Evolutionary conservation across 2,888 invertebrate genomes (phyloP), one percentile per base, ranked within the genome.

Genomic region (Lochmaea capreae): DNA sequence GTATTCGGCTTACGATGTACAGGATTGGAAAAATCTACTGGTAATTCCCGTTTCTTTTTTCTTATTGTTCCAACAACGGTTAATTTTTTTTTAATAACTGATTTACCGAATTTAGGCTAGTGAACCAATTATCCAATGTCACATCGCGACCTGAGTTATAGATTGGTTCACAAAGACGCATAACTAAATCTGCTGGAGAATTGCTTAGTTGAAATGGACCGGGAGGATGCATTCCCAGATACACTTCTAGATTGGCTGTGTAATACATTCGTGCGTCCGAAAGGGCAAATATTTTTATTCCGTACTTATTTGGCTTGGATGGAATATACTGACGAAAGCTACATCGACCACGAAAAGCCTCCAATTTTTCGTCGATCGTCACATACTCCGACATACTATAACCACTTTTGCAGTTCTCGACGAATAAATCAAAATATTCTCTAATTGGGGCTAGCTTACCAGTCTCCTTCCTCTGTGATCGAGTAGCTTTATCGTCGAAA

Each of bases 71-170:
- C 74, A 46, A 76, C 61, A 12, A 67, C 67, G 59, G 4, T 72
- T 77, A 33, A 76, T 65, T 65, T 71, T 66, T 46, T 65, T 67
- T 26, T 18, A 73, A 54, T 43, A 78, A 67, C 22, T 57, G 63
- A 49, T 65, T 39, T 12, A 49, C 63, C 12, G 67, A 43, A 39
- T 42, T 54, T 18, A 68, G 26, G 26, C 63, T 67, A 54, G 75
- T 76, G 22, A 78, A 78, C 72, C 74, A 77, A 46, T 74, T 75
- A 63, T 78, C 77, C 8, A 72, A 46, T 43, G 76, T 77, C 10
- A 76, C 65, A 49, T 77, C 76, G 22, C 73, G 58, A 33, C 71
- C 66, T 14, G 75, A 61, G n/a, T 61, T 46, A 26, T 71, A n/a
- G 42, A 77, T 71, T 49, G 18, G 65, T 12, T 62, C 22, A 62